phyloP scores from a whole-genome alignment of 2,113 vertebrate genomes.

The Scartelaos histophorus region DNA sequence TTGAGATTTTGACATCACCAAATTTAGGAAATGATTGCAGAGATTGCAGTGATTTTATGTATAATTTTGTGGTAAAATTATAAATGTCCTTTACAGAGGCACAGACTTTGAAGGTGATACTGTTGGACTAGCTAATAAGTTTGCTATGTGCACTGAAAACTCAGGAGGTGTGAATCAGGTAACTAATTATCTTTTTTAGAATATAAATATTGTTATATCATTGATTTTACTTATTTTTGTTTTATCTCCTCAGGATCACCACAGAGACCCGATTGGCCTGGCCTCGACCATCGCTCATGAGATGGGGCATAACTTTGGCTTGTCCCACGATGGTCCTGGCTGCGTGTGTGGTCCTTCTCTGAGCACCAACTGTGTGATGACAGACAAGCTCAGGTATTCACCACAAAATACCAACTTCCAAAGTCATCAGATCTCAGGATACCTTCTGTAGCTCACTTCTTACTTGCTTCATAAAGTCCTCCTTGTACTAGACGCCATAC shows the following conservation, averaged over 20 bases:
- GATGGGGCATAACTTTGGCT: constrained; percentile 92
- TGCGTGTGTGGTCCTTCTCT: constrained; percentile 74
- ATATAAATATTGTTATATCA: not conserved
- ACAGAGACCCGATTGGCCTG: constrained; percentile 71
- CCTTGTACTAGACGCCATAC: too few species aligned
- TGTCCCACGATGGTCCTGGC: constrained; percentile 80
- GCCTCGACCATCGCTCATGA: constrained; percentile 91
- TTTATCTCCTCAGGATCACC: constrained; percentile 80
- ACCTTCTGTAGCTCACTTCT: not conserved
- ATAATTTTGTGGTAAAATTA: not conserved
- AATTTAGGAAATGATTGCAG: not conserved
- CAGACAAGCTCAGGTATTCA: constrained; percentile 76
- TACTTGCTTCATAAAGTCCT: not conserved
- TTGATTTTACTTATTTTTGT: not conserved
- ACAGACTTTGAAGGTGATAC: constrained; percentile 80
- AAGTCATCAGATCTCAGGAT: not conserved
- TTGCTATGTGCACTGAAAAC: constrained; percentile 80
- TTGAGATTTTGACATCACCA: not conserved
- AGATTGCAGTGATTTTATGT: not conserved
- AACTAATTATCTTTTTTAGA: not conserved
- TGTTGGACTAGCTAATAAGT: constrained; percentile 86
- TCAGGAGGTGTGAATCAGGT: constrained; percentile 90
- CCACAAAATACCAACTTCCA: not conserved
- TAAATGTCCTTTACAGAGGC: constrained; percentile 66
- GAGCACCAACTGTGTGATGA: constrained; percentile 83